These are phyloP conservation scores for Neodon shergylaensis DNA, from an alignment of 2,113 vertebrate species.

Conservation along the genomic window DNA sequence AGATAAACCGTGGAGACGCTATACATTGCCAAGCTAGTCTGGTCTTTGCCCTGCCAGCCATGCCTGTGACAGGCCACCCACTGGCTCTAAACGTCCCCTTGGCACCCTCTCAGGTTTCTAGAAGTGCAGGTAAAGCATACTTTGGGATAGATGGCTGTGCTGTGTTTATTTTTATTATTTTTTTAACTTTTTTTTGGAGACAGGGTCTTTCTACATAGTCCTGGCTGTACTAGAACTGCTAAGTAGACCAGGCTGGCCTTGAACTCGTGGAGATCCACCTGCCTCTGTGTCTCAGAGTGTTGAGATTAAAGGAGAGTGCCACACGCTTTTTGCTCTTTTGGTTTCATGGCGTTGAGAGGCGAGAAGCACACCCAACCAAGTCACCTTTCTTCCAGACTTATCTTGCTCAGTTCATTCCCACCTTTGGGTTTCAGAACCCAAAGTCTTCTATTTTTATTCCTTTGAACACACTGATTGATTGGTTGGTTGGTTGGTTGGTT, in stretches of 20 bases:
- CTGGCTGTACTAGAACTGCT: neutral
- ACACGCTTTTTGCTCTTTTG: neutral
- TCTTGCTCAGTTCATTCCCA: slow-evolving; percentile 18
- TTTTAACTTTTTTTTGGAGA: neutral
- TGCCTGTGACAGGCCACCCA: neutral
- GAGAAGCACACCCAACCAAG: neutral
- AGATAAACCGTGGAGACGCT: neutral
- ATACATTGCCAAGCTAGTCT: rapidly evolving
- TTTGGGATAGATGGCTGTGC: neutral
- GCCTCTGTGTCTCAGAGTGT: neutral
- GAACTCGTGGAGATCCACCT: neutral
- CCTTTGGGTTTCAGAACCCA: neutral
- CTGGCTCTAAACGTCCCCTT: neutral
- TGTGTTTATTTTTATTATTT: neutral
- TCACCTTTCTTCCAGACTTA: slow-evolving; percentile 16
- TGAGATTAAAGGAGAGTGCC: neutral
- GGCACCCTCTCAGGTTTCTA: neutral
- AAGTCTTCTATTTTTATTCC: neutral
- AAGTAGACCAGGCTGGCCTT: neutral
- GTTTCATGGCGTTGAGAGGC: neutral
- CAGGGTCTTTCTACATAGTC: neutral
- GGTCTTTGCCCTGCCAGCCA: neutral
- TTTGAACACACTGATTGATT: neutral
- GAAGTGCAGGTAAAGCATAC: neutral
- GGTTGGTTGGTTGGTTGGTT: too few species aligned